Evolutionary conservation across 2,113 vertebrate genomes (phyloP).

Genomic region (Gymnorhina tibicen): DNA sequence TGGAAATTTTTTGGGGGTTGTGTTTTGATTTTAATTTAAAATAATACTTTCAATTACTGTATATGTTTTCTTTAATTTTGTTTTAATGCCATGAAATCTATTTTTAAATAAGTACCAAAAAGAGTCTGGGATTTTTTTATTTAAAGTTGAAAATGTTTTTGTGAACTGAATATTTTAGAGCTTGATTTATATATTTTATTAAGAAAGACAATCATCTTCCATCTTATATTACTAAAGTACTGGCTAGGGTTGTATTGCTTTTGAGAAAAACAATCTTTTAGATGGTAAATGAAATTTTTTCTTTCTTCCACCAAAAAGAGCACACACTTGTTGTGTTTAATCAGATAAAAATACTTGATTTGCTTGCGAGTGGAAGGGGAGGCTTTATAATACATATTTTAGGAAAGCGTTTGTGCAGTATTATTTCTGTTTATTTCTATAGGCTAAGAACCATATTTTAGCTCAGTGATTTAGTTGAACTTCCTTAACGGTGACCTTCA

Average conservation of each 20-base stretch:
- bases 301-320: neutral
- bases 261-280: neutral
- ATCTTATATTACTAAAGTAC: neutral
- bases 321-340: neutral
- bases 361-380: neutral
- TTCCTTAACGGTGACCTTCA: neutral
- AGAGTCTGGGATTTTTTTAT: neutral
- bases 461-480: neutral
- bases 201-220: neutral
- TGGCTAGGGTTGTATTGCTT: neutral
- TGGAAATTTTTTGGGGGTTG: neutral
- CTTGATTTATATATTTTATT: neutral
- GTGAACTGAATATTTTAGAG: neutral
- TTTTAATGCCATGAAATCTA: neutral
- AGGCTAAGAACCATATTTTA: neutral
- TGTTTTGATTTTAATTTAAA: neutral
- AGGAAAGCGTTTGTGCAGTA: neutral
- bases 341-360: neutral
- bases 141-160: neutral
- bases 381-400: neutral
- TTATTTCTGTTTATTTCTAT: neutral
- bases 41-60: neutral
- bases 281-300: neutral
- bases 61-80: neutral
- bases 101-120: neutral